Base-by-base conservation (phyloP, 2,797 vertebrate genomes). In the Bucorvus abyssinicus region DNA sequence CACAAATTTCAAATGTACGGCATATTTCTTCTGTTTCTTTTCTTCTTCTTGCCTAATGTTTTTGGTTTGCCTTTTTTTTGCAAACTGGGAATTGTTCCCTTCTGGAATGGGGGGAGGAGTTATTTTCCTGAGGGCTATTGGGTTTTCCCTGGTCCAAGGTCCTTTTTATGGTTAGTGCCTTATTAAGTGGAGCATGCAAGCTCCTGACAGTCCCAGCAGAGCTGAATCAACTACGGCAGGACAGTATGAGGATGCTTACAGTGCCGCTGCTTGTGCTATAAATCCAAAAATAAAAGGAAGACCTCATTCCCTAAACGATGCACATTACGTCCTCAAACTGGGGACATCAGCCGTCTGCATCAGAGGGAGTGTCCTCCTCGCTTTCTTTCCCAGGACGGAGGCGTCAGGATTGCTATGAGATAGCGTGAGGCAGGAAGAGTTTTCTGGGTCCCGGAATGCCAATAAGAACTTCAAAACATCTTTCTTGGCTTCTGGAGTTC, bases 401-500 rank as follows among this genome's bases (percentile, higher is more conserved):
- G 32, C 87, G 69, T 59, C 53, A 64, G 75, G 50, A 74, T 36
- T 88, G 76, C 71, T 71, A 56, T 12, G 12, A 96, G 88, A 95
- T 45, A 76, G 75, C 84, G 40, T 87, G 68, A 87, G 92, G 86
- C 89, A 91, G 76, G 87, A 83, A 88, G 68, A 88, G 36, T 80
- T 70, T 42, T 89, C 91, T 92, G 89, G 74, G 40, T 94, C 75
- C 79, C 70, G 89, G 95, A 92, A 95, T 70, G 30, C 60, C 84
- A 96, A 85, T 90, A 94, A 92, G 86, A 74, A 94, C 92, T 95
- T 57, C 21, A 86, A 40, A 53, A 74, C 91, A 88, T 94, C 96
- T 94, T 92, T 91, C 84, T 94, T 91, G 94, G 93, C 93, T 96
- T 94, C 88, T 94, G 61, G 86, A 96, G 84, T 96, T 92, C 75